Percentiles rank a stretch among this genome's conserved stretches.
phyloP scores from a whole-genome alignment of 2,888 invertebrate species.

The Cryptophagus acutangulus region DNA sequence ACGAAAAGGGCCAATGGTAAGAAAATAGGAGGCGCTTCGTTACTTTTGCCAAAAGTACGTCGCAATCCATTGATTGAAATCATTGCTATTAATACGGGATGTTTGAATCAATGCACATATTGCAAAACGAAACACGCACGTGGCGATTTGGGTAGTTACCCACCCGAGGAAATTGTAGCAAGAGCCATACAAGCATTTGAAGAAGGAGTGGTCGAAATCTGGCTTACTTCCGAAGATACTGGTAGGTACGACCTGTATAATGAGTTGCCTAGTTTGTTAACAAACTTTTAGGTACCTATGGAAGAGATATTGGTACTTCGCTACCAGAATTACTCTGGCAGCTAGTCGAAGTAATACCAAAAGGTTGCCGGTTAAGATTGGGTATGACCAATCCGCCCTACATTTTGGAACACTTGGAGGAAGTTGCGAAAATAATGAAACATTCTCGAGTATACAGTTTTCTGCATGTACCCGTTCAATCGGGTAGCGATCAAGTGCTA shows the following conservation, averaged over 20 bases:
- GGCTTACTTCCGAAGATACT: constrained; percentile 97
- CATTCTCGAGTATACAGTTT: constrained; percentile 93
- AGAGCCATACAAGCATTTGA: constrained; percentile 80
- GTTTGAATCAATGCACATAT: constrained; percentile 97
- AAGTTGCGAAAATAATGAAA: constrained; percentile 78
- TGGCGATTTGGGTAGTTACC: constrained; percentile 93
- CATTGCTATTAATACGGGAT: constrained; percentile 93
- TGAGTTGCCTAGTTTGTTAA: constrained; percentile 2
- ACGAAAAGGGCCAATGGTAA: constrained; percentile 72
- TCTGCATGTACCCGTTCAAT: constrained; percentile 95
- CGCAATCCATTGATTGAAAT: constrained; percentile 96
- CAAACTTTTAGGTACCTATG: constrained; percentile 75
- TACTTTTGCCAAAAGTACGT: constrained; percentile 88
- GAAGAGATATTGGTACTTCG: constrained; percentile 85
- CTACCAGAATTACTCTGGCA: constrained; percentile 81
- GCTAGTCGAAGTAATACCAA: constrained; percentile 73
- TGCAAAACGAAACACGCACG: constrained; percentile 98
- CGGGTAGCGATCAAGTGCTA: constrained; percentile 92
- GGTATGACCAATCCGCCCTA: constrained; percentile 99
- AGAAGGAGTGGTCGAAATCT: constrained; percentile 93
- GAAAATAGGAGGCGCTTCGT: constrained; percentile 82
- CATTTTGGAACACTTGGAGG: constrained; percentile 88
- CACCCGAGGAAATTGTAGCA: constrained; percentile 81
- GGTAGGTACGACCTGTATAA: constrained; percentile 50
- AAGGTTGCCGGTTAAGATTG: constrained; percentile 74